These are phyloP conservation scores for Marmota monax DNA, from an alignment of 2,113 vertebrate genomes.

Conservation along the genomic window DNA sequence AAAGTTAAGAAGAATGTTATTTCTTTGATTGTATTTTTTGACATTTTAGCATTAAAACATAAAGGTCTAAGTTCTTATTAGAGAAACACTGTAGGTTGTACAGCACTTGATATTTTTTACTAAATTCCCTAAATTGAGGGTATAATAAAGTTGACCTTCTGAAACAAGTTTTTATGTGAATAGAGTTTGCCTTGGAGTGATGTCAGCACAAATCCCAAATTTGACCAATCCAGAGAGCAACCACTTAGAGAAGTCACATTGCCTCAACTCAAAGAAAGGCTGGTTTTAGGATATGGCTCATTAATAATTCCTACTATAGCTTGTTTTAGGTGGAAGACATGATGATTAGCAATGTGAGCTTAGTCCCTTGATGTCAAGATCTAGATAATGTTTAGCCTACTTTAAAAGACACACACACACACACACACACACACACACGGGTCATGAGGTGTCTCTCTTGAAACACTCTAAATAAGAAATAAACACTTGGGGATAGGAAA, in stretches of 20 bases:
- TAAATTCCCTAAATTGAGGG: background rate
- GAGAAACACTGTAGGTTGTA: constrained; percentile 7
- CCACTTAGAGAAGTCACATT: too few relatives aligned
- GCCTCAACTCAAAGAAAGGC: too few relatives aligned
- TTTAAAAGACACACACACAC: background rate
- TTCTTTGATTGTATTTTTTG: constrained; percentile 61
- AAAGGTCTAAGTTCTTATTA: constrained; percentile 57
- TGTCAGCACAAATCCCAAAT: background rate
- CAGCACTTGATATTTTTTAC: background rate
- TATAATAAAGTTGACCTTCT: background rate
- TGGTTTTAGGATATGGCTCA: too few relatives aligned
- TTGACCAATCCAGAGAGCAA: background rate
- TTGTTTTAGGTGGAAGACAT: background rate
- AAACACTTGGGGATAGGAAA: background rate
- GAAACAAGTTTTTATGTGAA: constrained; percentile 16
- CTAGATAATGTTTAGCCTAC: background rate
- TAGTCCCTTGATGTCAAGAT: background rate
- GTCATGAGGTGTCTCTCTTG: background rate
- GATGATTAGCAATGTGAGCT: background rate
- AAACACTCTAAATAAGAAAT: background rate
- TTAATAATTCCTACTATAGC: too few relatives aligned
- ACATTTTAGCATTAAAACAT: constrained; percentile 61
- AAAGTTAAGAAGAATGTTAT: constrained; percentile 43
- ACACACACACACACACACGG: background rate
- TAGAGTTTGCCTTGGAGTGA: background rate